Base-by-base conservation (phyloP, 2,797 vertebrate species). In the Catamblyrhynchus diadema region DNA sequence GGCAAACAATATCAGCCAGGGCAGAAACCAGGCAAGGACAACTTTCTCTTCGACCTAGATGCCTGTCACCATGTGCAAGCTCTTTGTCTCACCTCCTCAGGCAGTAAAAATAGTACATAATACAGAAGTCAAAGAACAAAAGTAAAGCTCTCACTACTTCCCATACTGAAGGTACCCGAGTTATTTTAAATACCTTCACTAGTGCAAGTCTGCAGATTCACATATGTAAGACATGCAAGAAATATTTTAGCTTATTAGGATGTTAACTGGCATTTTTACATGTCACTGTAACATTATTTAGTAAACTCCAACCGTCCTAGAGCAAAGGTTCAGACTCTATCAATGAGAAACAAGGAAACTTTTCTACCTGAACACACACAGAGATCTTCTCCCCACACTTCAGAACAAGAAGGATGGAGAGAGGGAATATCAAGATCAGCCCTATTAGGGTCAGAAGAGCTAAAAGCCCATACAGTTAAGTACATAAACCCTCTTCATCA, bases 171-270 rank as follows among this genome's bases (percentile, higher is more conserved):
- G 10, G 4, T 3, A 57, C 16, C 2, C 0, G 2, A 86, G 14
- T 12, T 35, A 39, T 44, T 81, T 67, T 9, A 57, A 72, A 32
- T 21, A 77, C 8, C 5, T 14, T 47, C 41, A 27, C 33, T n/a
- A 32, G 2, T 20, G 1, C 44, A 51, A 48, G 2, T 7, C 25
- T 41, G 33, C 14, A 54, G 23, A 5, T n/a, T 47, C 12, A 9
- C 2, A 0, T 6, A 12, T 10, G 6, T 5, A 37, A 65, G 8
- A 22, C 10, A 6, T 2, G 0, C 0, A 0, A 80, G 16, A 72
- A 75, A 10, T 33, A 23, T 7, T 59, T 57, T 25, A 20, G 6
- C 11, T 66, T 53, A 41, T 2, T 5, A 2, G 6, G 3, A 25
- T 21, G 1, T 22, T 37, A 6, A 10, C 10, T 7, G 30, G 9